Conservation (phyloP, 2,888 invertebrate species). For the Dinocampus coccinellae region DNA sequence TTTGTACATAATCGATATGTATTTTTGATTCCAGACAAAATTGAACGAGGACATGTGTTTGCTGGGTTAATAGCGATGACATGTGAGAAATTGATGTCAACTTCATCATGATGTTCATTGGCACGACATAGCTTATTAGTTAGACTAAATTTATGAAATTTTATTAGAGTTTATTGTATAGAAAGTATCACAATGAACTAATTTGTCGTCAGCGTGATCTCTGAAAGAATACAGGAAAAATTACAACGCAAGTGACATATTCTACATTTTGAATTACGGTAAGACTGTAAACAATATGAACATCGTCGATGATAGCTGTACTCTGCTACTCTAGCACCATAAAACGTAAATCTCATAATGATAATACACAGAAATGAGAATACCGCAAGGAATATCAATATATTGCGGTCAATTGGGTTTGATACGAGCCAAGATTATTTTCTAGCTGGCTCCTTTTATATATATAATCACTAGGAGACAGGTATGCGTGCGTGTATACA, state of each 20-base stretch:
- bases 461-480: too few relatives aligned
- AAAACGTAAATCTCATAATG: too few relatives aligned
- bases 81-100: conserved; percentile 65
- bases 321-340: too few relatives aligned
- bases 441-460: not conserved
- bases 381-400: not conserved
- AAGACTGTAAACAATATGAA: too few relatives aligned
- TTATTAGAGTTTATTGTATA: conserved; percentile 71
- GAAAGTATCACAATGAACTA: conserved; percentile 34
- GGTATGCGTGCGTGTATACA: too few relatives aligned
- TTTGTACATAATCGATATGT: not conserved
- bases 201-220: not conserved
- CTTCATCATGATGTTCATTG: conserved; percentile 65
- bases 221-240: too few relatives aligned
- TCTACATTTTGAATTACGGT: too few relatives aligned
- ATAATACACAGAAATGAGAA: not conserved
- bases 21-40: conserved; percentile 52
- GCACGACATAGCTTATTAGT: conserved; percentile 73
- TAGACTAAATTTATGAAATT: conserved; percentile 76
- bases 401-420: not conserved
- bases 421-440: not conserved
- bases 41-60: conserved; percentile 62
- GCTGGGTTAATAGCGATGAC: conserved; percentile 64
- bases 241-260: too few relatives aligned
- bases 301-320: too few relatives aligned